phyloP scores from a whole-genome alignment of 2,888 invertebrate species.

The Dilophus febrilis region DNA sequence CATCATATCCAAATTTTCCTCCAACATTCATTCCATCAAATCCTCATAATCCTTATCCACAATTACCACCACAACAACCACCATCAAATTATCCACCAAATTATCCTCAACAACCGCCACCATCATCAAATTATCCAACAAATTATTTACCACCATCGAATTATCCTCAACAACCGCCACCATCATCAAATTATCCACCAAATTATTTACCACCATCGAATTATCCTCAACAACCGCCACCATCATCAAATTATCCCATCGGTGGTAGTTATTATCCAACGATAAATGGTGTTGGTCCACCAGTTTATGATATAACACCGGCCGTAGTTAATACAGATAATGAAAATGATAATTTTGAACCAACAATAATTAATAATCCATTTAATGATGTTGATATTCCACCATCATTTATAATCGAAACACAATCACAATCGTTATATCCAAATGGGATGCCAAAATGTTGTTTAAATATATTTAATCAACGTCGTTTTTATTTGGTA shows the following conservation, averaged over 20 bases:
- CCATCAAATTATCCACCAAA: background rate
- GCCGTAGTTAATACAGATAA: too few species aligned
- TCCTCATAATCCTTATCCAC: background rate
- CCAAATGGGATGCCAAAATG: constrained; percentile 20
- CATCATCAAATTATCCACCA: background rate
- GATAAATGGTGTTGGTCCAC: too few species aligned
- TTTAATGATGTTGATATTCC: too few species aligned
- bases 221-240: background rate
- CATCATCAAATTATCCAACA: background rate
- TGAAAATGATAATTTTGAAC: too few species aligned
- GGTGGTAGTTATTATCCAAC: too few species aligned
- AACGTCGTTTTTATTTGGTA: constrained; percentile 32
- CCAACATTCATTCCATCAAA: too few species aligned
- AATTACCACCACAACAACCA: background rate
- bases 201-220: constrained; percentile 1
- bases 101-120: constrained; percentile 1
- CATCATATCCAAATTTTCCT: background rate
- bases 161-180: background rate
- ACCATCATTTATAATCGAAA: background rate
- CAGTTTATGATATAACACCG: constrained; percentile 2
- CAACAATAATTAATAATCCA: background rate
- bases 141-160: constrained; percentile 1
- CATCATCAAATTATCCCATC: background rate
- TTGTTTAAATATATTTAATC: constrained; percentile 28
- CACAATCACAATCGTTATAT: constrained; percentile 3